Conservation (phyloP, 2,888 invertebrate genomes). For the Rhamnusium bicolor region DNA sequence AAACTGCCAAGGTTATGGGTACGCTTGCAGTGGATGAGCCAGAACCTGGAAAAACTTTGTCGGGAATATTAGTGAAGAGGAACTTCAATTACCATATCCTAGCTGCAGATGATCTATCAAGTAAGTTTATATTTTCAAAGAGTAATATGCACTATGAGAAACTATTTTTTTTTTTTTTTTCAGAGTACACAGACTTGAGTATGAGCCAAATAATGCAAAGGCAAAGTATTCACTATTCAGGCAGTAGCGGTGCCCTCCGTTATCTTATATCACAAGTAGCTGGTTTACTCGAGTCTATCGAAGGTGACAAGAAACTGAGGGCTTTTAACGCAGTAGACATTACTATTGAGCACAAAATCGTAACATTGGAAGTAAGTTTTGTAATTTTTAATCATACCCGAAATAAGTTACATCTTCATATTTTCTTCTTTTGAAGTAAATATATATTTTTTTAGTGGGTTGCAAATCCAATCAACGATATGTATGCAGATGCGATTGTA, state of each 20-base stretch:
- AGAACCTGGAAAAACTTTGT: slow-evolving; percentile 83
- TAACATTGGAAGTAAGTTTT: slow-evolving; percentile 80
- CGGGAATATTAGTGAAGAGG: slow-evolving; percentile 95
- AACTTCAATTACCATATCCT: slow-evolving; percentile 99
- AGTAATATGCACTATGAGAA: background rate
- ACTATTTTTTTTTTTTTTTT: slow-evolving; percentile 51
- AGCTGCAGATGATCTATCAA: slow-evolving; percentile 91
- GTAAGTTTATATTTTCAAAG: slow-evolving; percentile 71
- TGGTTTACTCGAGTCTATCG: slow-evolving; percentile 79
- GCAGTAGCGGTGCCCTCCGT: slow-evolving; percentile 81
- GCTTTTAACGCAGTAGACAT: slow-evolving; percentile 90
- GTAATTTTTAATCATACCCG: background rate
- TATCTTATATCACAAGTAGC: slow-evolving; percentile 86
- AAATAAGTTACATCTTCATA: too few species aligned
- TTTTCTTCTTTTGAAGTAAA: too few species aligned
- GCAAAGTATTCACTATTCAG: slow-evolving; percentile 90
- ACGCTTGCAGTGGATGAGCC: slow-evolving; percentile 89
- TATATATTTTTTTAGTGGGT: slow-evolving; percentile 81
- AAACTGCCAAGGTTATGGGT: slow-evolving; percentile 99
- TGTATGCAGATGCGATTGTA: slow-evolving; percentile 97
- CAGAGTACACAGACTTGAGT: slow-evolving; percentile 96
- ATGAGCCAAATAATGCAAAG: slow-evolving; percentile 95
- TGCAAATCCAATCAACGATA: slow-evolving; percentile 95
- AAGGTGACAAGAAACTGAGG: slow-evolving; percentile 81
- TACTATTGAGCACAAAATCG: slow-evolving; percentile 84